Percentiles rank a stretch among this genome's conserved stretches.
Conservation (phyloP, 2,797 vertebrate species). For the Cottoperca gobio region DNA sequence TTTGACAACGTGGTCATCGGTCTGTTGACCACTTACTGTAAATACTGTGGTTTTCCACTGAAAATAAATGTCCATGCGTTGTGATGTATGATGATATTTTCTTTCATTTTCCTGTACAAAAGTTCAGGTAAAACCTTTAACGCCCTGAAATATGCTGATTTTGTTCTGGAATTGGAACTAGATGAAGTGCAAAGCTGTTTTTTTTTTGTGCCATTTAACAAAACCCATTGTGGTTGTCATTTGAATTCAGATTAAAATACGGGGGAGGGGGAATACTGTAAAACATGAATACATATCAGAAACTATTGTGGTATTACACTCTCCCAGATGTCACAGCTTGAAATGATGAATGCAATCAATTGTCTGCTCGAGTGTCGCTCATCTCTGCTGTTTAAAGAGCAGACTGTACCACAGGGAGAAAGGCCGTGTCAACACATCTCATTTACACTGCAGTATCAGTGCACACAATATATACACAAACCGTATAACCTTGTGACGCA, state of each 20-base stretch:
- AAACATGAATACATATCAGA: slow-evolving; percentile 15
- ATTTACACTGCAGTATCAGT: slow-evolving; percentile 37
- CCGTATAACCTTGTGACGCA: slow-evolving; percentile 27
- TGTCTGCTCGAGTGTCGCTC: slow-evolving; percentile 20
- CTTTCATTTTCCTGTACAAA: background rate
- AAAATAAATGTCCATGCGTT: background rate
- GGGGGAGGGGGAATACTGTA: background rate
- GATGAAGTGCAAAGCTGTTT: background rate
- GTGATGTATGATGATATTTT: background rate
- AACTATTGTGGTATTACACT: background rate
- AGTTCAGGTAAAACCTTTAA: background rate
- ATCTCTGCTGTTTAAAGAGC: slow-evolving; percentile 33
- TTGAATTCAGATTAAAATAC: slow-evolving; percentile 9
- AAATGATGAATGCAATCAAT: slow-evolving; percentile 36
- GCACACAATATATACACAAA: slow-evolving; percentile 37
- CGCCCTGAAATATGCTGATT: background rate
- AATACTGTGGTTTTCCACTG: background rate
- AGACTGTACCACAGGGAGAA: slow-evolving; percentile 31
- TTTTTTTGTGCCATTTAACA: background rate
- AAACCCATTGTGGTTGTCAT: background rate
- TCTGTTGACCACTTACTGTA: background rate
- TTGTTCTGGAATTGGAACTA: too few relatives aligned
- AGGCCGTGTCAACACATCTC: slow-evolving; percentile 52
- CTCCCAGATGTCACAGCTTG: background rate
- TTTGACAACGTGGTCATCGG: background rate